These are phyloP conservation scores for Tenrec ecaudatus DNA, from an alignment of 2,113 vertebrate genomes.

Conservation along the genomic window DNA sequence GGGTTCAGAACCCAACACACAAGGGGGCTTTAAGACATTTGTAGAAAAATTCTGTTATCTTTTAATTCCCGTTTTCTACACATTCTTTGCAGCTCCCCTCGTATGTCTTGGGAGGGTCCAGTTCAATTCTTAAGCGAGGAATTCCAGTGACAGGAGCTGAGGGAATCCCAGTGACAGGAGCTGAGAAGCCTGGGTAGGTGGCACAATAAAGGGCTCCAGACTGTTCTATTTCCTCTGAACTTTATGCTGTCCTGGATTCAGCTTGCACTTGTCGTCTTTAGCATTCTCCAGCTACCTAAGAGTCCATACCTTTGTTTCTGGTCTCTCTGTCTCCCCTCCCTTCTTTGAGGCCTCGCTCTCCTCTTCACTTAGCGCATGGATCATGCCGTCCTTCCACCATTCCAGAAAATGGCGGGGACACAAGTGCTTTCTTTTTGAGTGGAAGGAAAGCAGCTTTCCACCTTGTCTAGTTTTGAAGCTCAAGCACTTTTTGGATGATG, in stretches of 20 bases:
- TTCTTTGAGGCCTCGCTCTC: neutral
- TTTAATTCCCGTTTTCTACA: no score
- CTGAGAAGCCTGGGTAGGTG: neutral
- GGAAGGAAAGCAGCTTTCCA: neutral
- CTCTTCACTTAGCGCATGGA: neutral
- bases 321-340: neutral
- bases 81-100: no score
- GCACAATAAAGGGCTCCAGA: neutral
- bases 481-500: neutral
- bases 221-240: neutral
- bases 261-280: neutral
- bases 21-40: no score
- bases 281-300: neutral
- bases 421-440: neutral
- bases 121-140: neutral
- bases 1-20: neutral
- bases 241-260: neutral
- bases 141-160: neutral
- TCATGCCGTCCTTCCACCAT: neutral
- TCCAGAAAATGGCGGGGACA: neutral
- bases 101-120: neutral
- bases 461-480: neutral
- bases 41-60: no score
- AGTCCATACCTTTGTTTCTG: neutral
- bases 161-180: neutral